Evolutionary conservation across 2,113 vertebrate genomes (phyloP), one percentile per base, ranked within the genome.

Genomic region (Ictalurus furcatus): DNA sequence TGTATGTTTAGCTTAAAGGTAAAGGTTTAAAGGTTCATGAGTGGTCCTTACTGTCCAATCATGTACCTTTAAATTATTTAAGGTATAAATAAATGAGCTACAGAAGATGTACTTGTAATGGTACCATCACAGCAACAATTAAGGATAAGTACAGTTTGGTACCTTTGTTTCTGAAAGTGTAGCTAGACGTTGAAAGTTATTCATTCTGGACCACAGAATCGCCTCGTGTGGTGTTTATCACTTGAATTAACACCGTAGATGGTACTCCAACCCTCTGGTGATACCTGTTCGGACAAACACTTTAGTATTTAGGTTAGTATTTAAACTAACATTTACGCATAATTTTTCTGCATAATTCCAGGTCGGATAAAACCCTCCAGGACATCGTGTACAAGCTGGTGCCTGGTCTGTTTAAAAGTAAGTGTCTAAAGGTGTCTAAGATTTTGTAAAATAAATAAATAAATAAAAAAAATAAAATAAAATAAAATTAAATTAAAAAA

Each of bases 301-400:
- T 73, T 40, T 40, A 40, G 71, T 21, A 25, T 73, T 19, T 25
- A 14, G n/a, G 14, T n/a, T 52, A 52, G 48, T 52, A 11, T 52
- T 52, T 52, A 30, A 81, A 54, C 28, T n/a, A 19, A 30, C 16
- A 30, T 81, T 56, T 56, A 30, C 28, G 30, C 52, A 71, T 81
- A 52, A 37, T 71, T 28, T 28, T 40, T 5, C 7, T 1, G 40
- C 3, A 44, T 44, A 91, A 95, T 93, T 92, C 82, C 65, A 99
- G 98, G 93, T 99, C 98, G 92, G 98, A 99, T 95, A 99, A 99
- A 97, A 99, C 98, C 90, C 97, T 99, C 87, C 99, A 99, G 95
- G 98, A 99, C 94, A 99, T 99, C 85, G 99, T 99, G 67, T 99
- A 99, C 96, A 99, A 99, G 93, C 95, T 99, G 94, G 98, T 99